Conservation (phyloP, 2,797 vertebrate species). For the Todus mexicanus region DNA sequence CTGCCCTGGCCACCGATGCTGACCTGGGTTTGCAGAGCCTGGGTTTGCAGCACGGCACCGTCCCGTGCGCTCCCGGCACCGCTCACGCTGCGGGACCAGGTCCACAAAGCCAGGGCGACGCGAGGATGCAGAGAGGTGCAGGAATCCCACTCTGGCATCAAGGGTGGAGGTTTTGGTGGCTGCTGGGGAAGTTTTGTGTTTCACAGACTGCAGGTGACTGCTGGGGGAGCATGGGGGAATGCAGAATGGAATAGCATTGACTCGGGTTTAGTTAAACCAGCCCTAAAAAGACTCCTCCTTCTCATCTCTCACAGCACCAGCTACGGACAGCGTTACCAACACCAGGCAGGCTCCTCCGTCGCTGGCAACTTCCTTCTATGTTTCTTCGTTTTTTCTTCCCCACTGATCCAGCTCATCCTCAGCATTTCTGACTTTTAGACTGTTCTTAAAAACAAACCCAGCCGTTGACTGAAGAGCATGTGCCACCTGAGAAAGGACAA, state of each 20-base stretch:
- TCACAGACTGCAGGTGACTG: neutral
- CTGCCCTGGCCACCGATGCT: accelerated
- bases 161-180: neutral
- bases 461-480: neutral
- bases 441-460: neutral
- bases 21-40: accelerated
- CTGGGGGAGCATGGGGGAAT: neutral
- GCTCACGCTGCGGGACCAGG: neutral
- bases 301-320: neutral
- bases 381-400: neutral
- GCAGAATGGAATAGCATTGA: accelerated
- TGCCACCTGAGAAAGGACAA: neutral
- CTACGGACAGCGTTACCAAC: neutral
- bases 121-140: neutral
- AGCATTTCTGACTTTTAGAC: neutral
- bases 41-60: neutral
- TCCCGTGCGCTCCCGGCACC: neutral
- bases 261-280: neutral
- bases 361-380: neutral
- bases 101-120: neutral
- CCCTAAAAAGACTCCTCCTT: neutral
- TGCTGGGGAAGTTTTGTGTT: neutral
- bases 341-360: neutral
- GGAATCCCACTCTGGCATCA: neutral
- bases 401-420: neutral